Evolutionary conservation across 2,888 invertebrate species (phyloP), one percentile per base, ranked within the genome.

Genomic region (Eustalomyia histrio): DNA sequence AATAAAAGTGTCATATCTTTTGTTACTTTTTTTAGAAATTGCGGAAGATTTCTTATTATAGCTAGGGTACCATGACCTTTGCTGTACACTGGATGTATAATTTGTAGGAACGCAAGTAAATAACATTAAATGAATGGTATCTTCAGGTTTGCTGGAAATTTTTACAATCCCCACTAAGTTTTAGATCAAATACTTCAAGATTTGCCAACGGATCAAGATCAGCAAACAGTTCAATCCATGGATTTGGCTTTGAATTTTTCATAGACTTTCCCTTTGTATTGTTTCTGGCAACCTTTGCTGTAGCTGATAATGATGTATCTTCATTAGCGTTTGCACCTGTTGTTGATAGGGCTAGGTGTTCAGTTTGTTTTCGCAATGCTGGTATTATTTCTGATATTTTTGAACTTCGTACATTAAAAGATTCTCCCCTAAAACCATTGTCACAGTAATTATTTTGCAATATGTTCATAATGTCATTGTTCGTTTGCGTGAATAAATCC

Each of bases 161-260:
- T 43, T 86, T 86, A 33, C 85, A 84, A 8, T 85, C 86, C 4
- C 85, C 87, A 78, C 86, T 87, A 10, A 89, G 18, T 81, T 89
- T 88, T 14, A 88, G 75, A 83, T 89, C 90, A 16, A 90, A 89
- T 10, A 87, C 88, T 72, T 89, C 88, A 0, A 88, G 87, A 84
- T 89, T 89, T 21, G 87, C 88, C 12, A 89, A 65, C 0, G 89
- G 89, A 84, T 89, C 89, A 10, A 89, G 72, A 33, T 89, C 89
- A 0, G 90, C 87, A 75, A 89, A 89, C 1, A 89, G 83, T 35
- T 89, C 88, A 47, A 89, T 75, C 89, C 90, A 89, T 10, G 86
- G 81, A 79, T 87, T 80, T n/a, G 82, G 18, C 64, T 83, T 87
- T 68, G 47, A 61, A 74, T 74, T 81, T 76, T 83, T 83, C 3